Conservation (phyloP, 2,888 invertebrate genomes). For the Leptinotarsa peninsularis region DNA sequence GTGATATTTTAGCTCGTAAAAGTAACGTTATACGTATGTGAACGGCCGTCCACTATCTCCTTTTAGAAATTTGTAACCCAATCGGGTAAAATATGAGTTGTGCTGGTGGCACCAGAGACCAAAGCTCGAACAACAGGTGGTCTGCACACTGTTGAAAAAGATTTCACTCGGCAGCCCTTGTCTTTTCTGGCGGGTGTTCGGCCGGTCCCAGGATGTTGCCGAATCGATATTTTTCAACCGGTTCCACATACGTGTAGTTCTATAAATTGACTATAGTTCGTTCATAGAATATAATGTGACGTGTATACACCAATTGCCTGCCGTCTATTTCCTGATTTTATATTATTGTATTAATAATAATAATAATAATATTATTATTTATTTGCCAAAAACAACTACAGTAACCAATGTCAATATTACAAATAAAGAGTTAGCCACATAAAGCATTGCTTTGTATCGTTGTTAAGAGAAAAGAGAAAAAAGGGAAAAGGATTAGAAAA, state of each 20-base stretch:
- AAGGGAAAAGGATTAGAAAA: too few relatives aligned
- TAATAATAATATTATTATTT: too few relatives aligned
- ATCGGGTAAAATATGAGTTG: slow-evolving; percentile 41
- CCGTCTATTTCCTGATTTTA: too few relatives aligned
- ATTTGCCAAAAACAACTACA: too few relatives aligned
- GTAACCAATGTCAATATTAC: too few relatives aligned
- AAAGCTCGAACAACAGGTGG: slow-evolving; percentile 43
- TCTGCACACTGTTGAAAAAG: slow-evolving; percentile 40
- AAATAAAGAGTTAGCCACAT: too few relatives aligned
- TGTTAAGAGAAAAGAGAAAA: too few relatives aligned
- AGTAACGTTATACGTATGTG: slow-evolving; percentile 41
- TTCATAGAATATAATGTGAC: too few relatives aligned
- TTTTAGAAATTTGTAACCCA: slow-evolving; percentile 39
- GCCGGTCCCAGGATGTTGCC: slow-evolving; percentile 27
- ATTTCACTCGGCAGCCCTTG: slow-evolving; percentile 38
- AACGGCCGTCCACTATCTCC: slow-evolving; percentile 26
- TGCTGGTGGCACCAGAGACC: slow-evolving; percentile 34
- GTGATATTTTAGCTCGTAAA: slow-evolving; percentile 4
- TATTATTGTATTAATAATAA: too few relatives aligned
- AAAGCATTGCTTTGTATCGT: too few relatives aligned
- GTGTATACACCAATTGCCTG: too few relatives aligned
- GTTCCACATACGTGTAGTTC: neutral
- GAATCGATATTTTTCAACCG: neutral
- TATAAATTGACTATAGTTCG: too few relatives aligned
- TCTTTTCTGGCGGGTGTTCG: slow-evolving; percentile 26